Evolutionary conservation across 2,797 vertebrate species (phyloP).

Genomic region (Mormyrops boulengeri): DNA sequence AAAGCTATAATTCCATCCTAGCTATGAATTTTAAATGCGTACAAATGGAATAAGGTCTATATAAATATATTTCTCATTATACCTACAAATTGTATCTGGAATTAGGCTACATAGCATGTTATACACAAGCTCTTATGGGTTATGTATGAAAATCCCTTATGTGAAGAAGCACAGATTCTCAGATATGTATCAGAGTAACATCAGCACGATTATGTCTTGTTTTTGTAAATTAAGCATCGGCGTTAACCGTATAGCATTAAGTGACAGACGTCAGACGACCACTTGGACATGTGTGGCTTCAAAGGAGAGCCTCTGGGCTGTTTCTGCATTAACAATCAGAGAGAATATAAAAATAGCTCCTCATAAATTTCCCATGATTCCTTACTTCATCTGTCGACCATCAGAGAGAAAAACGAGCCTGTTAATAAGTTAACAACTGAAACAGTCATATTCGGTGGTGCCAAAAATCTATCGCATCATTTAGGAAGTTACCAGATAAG

Average conservation of each 20-base stretch:
- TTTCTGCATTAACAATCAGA: neutral
- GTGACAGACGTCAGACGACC: neutral
- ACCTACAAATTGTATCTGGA: neutral
- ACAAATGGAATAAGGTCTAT: slow-evolving; percentile 5
- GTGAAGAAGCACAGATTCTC: neutral
- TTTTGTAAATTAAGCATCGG: neutral
- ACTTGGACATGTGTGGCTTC: neutral
- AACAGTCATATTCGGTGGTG: neutral
- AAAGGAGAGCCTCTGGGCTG: neutral
- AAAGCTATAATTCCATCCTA: neutral
- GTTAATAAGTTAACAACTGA: neutral
- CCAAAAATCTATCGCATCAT: neutral
- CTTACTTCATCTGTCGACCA: neutral
- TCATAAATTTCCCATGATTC: neutral
- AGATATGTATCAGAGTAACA: neutral
- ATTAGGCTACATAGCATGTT: neutral
- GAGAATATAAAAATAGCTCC: neutral
- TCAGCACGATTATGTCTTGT: neutral
- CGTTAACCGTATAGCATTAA: neutral
- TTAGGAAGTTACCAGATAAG: neutral
- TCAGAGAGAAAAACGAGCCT: neutral
- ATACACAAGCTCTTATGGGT: neutral
- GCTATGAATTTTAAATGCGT: neutral
- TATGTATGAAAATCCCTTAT: neutral
- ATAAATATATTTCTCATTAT: neutral